Percentiles rank a stretch among this genome's conserved stretches.
Conservation (phyloP, 2,113 vertebrate genomes). For the Gallinago media region DNA sequence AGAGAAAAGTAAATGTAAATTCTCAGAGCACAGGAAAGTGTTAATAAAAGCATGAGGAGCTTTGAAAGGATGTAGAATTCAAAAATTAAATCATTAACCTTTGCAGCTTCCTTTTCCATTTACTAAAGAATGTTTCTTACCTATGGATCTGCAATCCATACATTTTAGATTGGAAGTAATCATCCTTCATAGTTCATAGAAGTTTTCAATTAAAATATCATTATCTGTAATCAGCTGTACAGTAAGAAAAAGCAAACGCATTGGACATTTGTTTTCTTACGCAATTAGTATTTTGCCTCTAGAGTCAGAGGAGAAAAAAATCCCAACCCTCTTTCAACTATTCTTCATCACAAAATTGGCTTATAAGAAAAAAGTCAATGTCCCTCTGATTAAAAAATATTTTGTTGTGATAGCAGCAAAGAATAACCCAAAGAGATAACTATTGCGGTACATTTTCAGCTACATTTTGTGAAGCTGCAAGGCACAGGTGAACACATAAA, state of each 20-base stretch:
- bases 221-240: not conserved
- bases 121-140: not conserved
- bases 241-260: not conserved
- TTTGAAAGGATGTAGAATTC: not conserved
- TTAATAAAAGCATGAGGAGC: not conserved
- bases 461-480: not conserved
- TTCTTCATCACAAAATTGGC: not conserved
- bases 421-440: not conserved
- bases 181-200: not conserved
- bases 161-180: not conserved
- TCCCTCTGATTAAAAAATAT: not conserved
- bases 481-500: not conserved
- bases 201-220: not conserved
- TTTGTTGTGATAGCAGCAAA: not conserved
- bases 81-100: not conserved
- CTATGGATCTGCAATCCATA: not conserved
- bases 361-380: not conserved
- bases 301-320: not conserved
- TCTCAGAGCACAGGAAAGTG: not conserved
- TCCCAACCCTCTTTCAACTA: not conserved
- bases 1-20: not conserved
- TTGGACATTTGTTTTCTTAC: not conserved
- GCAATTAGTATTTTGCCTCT: not conserved
- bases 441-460: not conserved
- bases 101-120: not conserved